Base-by-base conservation (phyloP, 2,113 vertebrate genomes). In the Ibidorhyncha struthersii region DNA sequence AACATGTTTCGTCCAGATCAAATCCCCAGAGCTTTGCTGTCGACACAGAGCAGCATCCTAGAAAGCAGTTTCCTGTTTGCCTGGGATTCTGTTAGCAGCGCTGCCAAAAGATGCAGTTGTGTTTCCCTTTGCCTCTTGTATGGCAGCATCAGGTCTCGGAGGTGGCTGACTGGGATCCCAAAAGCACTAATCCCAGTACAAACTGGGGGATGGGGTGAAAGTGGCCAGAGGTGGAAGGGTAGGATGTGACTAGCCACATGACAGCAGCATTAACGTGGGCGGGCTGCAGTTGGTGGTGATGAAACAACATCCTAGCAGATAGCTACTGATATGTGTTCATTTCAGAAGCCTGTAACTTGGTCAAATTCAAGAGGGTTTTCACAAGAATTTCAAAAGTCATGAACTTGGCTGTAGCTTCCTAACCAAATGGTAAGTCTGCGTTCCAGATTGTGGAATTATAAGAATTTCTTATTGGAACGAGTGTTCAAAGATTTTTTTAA, bases 61-160 rank as follows among this genome's bases (percentile, higher is more conserved):
- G 90, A 96, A 72, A 77, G 82, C 73, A 80, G 91, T 73, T 93
- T 97, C 70, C 95, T 94, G 43, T 80, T 94, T 93, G 94, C 61
- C 91, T 81, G 45, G 21, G 38, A 8, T 70, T 92, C 63, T 89
- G 12, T 70, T 50, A 23, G 67, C 63, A 84, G 65, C 2, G 0
- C 62, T 96, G 81, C 85, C 87, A 90, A 38, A 92, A 80, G 63
- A 90, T 89, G 53, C 70, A 52, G 45, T 87, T 88, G 36, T 83
- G 47, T 89, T 89, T 89, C 55, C 38, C 23, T 25, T 90, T 81
- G 43, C 32, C 18, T 71, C 26, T 58, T 45, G 52, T 40, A 26
- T 79, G 65, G 59, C 72, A 74, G 47, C 1, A 1, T 27, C 61
- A 55, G 93, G n/a, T 59, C 80, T 66, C 0, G 0, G 70, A 81